Percentiles rank a stretch among this genome's conserved stretches.
Conservation (phyloP, 2,797 vertebrate species). For the Tenualosa ilisha region DNA sequence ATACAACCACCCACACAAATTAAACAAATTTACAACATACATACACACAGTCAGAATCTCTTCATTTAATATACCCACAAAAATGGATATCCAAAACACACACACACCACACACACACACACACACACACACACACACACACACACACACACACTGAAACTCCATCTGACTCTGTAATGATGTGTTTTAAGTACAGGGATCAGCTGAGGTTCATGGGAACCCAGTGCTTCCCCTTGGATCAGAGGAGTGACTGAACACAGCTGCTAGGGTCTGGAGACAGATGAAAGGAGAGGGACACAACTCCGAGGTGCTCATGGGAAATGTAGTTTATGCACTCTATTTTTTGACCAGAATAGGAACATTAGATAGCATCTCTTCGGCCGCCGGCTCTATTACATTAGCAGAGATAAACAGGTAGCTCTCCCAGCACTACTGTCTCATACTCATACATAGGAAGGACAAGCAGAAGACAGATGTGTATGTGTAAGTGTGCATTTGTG, state of each 20-base stretch:
- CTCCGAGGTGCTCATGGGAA: conserved; percentile 30
- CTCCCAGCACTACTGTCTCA: conserved; percentile 13
- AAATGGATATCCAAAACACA: neutral
- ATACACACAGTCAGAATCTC: neutral
- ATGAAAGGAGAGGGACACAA: neutral
- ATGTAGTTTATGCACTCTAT: conserved; percentile 30
- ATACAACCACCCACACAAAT: neutral
- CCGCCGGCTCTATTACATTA: neutral
- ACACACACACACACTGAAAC: neutral
- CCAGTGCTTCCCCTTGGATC: conserved; percentile 19
- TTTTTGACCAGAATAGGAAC: conserved; percentile 4
- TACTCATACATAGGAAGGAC: neutral
- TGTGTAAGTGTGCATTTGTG: neutral
- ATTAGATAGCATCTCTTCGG: conserved; percentile 5
- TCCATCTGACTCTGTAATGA: conserved; percentile 26
- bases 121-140: neutral
- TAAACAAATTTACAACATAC: neutral
- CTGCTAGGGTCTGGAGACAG: conserved; percentile 21
- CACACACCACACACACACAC: neutral
- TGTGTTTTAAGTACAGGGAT: conserved; percentile 26
- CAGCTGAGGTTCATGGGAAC: conserved; percentile 42
- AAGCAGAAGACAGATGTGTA: neutral
- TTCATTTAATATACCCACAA: neutral
- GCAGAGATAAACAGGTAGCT: conserved; percentile 28
- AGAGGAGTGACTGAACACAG: conserved; percentile 34